Conservation (phyloP, 2,888 invertebrate species). For the Diachrysia chrysitis region DNA sequence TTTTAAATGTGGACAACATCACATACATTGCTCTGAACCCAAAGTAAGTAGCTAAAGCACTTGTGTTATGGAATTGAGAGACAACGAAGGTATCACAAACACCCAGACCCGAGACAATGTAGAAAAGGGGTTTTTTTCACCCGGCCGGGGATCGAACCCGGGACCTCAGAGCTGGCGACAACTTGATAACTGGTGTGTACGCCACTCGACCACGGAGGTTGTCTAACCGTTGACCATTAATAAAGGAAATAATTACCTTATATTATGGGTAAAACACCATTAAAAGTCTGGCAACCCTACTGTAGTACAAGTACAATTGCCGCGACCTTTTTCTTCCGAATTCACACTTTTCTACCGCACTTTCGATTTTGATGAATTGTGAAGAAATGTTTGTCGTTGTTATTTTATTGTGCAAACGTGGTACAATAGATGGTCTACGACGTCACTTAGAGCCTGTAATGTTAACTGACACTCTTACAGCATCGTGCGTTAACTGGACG, state of each 20-base stretch:
- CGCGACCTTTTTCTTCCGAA: slow-evolving; percentile 68
- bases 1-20: no score
- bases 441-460: slow-evolving; percentile 33
- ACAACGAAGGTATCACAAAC: no score
- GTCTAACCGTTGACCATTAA: no score
- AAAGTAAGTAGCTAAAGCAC: no score
- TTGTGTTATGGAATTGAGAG: no score
- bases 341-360: slow-evolving; percentile 73
- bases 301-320: slow-evolving; percentile 34
- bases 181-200: no score
- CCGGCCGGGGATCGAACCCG: no score
- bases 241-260: neutral
- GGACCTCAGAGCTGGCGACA: no score
- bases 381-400: slow-evolving; percentile 60
- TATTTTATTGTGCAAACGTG: slow-evolving; percentile 45
- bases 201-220: no score
- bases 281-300: slow-evolving; percentile 44
- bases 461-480: slow-evolving; percentile 27
- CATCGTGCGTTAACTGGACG: slow-evolving; percentile 15
- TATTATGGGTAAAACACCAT: slow-evolving; percentile 1
- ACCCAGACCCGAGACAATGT: no score
- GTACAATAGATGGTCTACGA: slow-evolving; percentile 37
- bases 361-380: slow-evolving; percentile 76
- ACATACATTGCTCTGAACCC: no score
- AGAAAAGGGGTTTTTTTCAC: no score